These are phyloP conservation scores for Parascotia fuliginaria DNA, from an alignment of 2,888 invertebrate species.

Conservation along the genomic window DNA sequence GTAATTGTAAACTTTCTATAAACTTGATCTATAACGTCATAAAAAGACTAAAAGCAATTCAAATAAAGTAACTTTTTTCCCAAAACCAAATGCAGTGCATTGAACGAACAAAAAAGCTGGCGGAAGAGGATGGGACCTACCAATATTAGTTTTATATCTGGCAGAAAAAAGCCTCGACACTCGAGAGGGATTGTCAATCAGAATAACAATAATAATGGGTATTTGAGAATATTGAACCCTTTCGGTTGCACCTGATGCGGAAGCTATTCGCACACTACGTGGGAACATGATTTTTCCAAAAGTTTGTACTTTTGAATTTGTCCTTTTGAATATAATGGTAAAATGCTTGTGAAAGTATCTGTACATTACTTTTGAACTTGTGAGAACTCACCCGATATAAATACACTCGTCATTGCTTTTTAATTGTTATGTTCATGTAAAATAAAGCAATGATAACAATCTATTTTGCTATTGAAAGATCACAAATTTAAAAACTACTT, in stretches of 20 bases:
- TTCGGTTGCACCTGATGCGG: constrained; percentile 82
- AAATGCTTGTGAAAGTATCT: constrained; percentile 27
- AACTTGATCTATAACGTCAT: constrained; percentile 51
- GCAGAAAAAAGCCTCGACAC: constrained; percentile 77
- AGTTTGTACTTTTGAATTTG: constrained; percentile 28
- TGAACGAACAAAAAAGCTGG: constrained; percentile 72
- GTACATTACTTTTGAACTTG: constrained; percentile 8
- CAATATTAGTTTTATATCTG: constrained; percentile 85
- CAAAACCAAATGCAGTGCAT: constrained; percentile 66
- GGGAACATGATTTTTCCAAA: constrained; percentile 63
- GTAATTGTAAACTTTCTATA: constrained; percentile 43
- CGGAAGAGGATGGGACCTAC: constrained; percentile 85
- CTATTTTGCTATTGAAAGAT: too few species aligned
- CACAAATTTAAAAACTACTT: too few species aligned
- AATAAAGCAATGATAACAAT: too few species aligned
- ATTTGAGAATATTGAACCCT: constrained; percentile 77
- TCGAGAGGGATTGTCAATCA: constrained; percentile 80
- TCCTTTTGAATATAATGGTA: constrained; percentile 33
- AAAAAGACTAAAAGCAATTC: constrained; percentile 65
- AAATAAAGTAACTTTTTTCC: constrained; percentile 75
- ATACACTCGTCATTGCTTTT: constrained; percentile 3
- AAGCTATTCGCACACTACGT: constrained; percentile 80
- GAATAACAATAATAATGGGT: constrained; percentile 80
- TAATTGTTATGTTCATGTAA: not conserved
- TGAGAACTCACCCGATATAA: constrained; percentile 2